Conservation (phyloP, 2,888 invertebrate genomes). For the Clivina fossor region DNA sequence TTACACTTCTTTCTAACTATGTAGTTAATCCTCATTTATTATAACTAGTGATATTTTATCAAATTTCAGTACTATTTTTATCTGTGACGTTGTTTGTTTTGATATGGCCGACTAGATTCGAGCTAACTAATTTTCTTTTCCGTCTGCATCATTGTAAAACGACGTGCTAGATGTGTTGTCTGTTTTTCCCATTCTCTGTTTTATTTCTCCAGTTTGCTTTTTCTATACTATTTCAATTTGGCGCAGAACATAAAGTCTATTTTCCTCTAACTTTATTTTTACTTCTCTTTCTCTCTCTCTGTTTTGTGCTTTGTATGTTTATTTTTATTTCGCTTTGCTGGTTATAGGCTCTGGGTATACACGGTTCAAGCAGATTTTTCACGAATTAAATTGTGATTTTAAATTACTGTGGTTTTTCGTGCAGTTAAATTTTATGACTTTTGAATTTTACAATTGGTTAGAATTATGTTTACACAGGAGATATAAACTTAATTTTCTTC, state of each 20-base stretch:
- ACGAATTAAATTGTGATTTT: constrained; percentile 29
- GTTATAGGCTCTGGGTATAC: constrained; percentile 17
- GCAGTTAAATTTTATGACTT: background rate
- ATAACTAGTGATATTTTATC: too few species aligned
- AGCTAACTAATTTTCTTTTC: constrained; percentile 41
- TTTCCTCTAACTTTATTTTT: background rate
- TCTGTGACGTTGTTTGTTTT: too few species aligned
- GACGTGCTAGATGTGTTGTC: constrained; percentile 23
- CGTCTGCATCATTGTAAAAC: constrained; percentile 36
- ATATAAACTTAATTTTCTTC: constrained; percentile 3
- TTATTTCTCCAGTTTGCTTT: too few species aligned
- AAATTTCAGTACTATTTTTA: too few species aligned
- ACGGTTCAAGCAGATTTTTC: constrained; percentile 25
- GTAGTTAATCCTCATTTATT: too few species aligned
- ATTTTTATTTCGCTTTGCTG: constrained; percentile 16
- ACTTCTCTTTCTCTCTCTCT: constrained; percentile 2
- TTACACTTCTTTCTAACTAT: too few species aligned
- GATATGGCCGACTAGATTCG: constrained; percentile 33
- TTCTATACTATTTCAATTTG: constrained; percentile 13
- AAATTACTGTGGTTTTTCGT: constrained; percentile 20
- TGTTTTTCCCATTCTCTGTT: background rate
- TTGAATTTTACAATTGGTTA: background rate
- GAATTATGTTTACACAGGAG: background rate
- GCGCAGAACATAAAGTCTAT: background rate
- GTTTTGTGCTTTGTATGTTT: constrained; percentile 1